A percentile compares a stretch with the other conserved stretches of the same genome.
Evolutionary conservation across 2,888 invertebrate species (phyloP).

Genomic region (Oxycera nigricornis): DNA sequence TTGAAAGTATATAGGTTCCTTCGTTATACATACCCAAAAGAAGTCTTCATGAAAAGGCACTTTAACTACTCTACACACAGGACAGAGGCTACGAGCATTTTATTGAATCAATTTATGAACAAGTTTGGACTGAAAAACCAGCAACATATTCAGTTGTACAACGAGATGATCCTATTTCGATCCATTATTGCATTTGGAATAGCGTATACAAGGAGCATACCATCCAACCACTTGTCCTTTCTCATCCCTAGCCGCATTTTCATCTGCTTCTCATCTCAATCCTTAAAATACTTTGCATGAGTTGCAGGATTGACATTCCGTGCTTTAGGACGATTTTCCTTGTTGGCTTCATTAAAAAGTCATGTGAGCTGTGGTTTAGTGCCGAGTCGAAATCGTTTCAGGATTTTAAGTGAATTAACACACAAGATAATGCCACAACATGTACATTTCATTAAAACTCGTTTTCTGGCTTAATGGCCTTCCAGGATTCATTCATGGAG

Average conservation of each 20-base stretch:
- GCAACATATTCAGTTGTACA: background rate
- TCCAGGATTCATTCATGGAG: background rate
- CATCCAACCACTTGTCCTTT: too few species aligned
- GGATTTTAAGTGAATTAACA: slow-evolving; percentile 11
- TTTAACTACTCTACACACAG: background rate
- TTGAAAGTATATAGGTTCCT: too few species aligned
- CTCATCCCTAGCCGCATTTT: background rate
- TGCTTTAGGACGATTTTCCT: slow-evolving; percentile 10
- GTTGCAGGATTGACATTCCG: background rate
- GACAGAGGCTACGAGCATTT: background rate
- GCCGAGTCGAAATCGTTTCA: background rate
- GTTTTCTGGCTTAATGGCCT: background rate
- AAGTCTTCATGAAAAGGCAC: too few species aligned
- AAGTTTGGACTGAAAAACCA: background rate
- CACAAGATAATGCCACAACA: slow-evolving; percentile 5
- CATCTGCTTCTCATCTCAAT: background rate
- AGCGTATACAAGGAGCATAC: background rate
- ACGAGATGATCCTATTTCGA: background rate
- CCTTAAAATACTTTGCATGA: background rate
- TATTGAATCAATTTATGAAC: background rate
- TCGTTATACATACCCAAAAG: too few species aligned
- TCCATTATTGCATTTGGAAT: slow-evolving; percentile 1
- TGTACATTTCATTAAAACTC: slow-evolving; percentile 8
- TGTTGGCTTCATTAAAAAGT: slow-evolving; percentile 32
- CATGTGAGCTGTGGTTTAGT: slow-evolving; percentile 12